phyloP scores from a whole-genome alignment of 2,797 vertebrate species.

The Momotus momota region DNA sequence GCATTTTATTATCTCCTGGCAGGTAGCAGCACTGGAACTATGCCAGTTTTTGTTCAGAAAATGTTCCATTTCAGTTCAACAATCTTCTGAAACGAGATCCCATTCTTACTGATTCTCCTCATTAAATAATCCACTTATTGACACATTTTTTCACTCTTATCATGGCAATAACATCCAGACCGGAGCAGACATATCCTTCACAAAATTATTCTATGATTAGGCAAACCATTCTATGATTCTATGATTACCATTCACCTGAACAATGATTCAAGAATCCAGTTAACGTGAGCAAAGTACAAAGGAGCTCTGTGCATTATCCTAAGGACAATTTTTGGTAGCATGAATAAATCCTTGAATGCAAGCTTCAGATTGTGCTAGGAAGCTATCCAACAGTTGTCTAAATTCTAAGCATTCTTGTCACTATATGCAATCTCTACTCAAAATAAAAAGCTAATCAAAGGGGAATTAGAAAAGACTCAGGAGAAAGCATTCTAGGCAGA shows the following conservation, averaged over 20 bases:
- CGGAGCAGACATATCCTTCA: background rate
- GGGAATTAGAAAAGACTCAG: background rate
- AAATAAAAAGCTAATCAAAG: constrained; percentile 42
- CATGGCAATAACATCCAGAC: background rate
- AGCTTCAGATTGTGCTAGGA: background rate
- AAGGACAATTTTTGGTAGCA: background rate
- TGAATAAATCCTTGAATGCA: background rate
- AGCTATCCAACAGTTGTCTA: background rate
- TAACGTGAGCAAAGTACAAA: background rate
- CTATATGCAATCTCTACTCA: background rate
- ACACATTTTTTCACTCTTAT: background rate
- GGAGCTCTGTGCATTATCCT: background rate
- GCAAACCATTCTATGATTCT: too few relatives aligned
- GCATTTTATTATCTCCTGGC: background rate
- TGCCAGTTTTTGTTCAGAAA: background rate
- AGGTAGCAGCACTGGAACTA: background rate
- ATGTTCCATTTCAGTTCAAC: background rate
- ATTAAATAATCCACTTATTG: background rate
- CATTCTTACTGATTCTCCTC: background rate
- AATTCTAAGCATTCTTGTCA: constrained; percentile 34
- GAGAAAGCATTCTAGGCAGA: background rate
- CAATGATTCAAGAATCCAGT: background rate
- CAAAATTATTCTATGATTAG: background rate
- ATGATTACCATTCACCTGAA: background rate
- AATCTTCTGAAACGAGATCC: background rate